Conservation (phyloP, 2,113 vertebrate genomes). For the Ophthalmolycus amberensis region DNA sequence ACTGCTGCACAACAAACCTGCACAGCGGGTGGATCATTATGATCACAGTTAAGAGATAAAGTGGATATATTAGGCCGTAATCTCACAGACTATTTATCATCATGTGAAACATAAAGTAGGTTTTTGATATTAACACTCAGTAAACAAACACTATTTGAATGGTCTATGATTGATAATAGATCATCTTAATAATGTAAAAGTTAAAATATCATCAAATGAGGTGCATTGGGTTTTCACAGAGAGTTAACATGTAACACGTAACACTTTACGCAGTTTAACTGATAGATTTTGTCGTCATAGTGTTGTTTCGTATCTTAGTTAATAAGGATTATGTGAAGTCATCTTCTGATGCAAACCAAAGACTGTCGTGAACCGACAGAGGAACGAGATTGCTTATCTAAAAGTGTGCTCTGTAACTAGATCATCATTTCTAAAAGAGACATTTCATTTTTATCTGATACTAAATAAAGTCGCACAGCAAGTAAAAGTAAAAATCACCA, state of each 20-base stretch:
- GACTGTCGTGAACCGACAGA: neutral
- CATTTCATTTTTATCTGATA: neutral
- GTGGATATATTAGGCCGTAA: slow-evolving; percentile 21
- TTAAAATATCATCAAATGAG: neutral
- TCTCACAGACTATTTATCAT: slow-evolving; percentile 27
- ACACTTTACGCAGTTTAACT: neutral
- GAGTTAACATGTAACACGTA: neutral
- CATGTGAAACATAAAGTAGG: slow-evolving; percentile 11
- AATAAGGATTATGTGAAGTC: neutral
- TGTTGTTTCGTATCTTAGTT: neutral
- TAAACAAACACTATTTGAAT: neutral
- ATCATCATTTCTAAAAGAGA: slow-evolving; percentile 8
- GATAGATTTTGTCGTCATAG: neutral
- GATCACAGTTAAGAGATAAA: slow-evolving; percentile 22
- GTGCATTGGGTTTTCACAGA: neutral
- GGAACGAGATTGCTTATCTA: neutral
- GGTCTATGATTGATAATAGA: neutral
- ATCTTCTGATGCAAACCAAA: neutral
- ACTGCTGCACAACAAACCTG: slow-evolving; percentile 15
- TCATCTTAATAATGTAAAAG: neutral
- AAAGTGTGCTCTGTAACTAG: neutral
- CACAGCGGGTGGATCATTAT: slow-evolving; percentile 23
- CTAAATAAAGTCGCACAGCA: neutral
- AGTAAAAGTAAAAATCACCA: neutral
- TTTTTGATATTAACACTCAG: slow-evolving; percentile 29